A percentile compares a stretch with the other conserved stretches of the same genome.
These are phyloP conservation scores for Penaeus indicus DNA, from an alignment of 1,140 invertebrate species.

Conservation along the genomic window DNA sequence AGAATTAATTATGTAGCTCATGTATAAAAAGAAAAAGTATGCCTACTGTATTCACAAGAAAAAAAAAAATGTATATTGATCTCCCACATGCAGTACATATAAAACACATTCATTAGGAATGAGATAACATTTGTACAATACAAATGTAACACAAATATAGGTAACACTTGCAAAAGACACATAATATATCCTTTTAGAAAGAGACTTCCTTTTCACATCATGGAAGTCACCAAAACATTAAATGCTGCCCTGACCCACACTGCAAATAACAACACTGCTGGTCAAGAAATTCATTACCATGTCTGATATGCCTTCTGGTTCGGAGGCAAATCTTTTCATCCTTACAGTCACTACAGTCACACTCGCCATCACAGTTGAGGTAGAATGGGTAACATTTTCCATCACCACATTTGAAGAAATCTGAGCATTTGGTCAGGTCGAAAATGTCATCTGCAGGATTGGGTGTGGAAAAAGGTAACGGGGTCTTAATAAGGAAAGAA, in stretches of 20 bases:
- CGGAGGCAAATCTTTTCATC: slow-evolving; percentile 60
- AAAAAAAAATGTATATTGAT: too few relatives aligned
- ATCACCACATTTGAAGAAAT: slow-evolving; percentile 63
- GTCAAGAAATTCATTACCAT: slow-evolving; percentile 33
- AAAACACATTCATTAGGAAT: too few relatives aligned
- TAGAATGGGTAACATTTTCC: slow-evolving; percentile 62
- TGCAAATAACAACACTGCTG: background rate
- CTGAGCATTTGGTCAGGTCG: slow-evolving; percentile 52
- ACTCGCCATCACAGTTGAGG: slow-evolving; percentile 61
- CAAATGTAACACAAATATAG: too few relatives aligned
- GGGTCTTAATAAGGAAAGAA: background rate
- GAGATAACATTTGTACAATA: too few relatives aligned
- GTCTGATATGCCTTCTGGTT: slow-evolving; percentile 40
- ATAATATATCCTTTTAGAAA: too few relatives aligned
- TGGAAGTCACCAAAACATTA: too few relatives aligned
- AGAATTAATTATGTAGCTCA: too few relatives aligned
- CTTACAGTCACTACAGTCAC: slow-evolving; percentile 60
- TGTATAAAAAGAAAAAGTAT: too few relatives aligned
- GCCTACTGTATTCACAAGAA: too few relatives aligned
- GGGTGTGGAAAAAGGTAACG: background rate
- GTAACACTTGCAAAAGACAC: too few relatives aligned
- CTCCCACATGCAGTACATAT: too few relatives aligned
- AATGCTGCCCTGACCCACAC: slow-evolving; percentile 35
- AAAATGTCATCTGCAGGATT: slow-evolving; percentile 52
- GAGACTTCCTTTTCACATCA: too few relatives aligned